These are phyloP conservation scores for Antechinus flavipes DNA, from an alignment of 2,113 vertebrate genomes.

Conservation along the genomic window DNA sequence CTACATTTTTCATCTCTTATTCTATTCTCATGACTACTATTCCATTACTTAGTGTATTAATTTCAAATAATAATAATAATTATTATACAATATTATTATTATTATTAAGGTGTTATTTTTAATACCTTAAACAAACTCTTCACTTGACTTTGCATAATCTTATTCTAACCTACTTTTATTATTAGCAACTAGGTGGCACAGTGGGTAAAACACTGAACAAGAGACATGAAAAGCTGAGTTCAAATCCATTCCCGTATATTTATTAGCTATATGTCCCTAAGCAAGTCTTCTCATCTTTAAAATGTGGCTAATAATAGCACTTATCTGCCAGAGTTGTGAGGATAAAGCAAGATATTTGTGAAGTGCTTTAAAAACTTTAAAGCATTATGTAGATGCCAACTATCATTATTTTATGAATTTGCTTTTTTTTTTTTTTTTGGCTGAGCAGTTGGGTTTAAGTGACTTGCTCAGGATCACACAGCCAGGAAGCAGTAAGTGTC, in stretches of 20 bases:
- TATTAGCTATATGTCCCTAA: background rate
- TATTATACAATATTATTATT: no score
- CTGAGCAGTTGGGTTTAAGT: no score
- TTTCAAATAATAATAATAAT: no score
- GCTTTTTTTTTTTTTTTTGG: background rate
- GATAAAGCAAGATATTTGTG: background rate
- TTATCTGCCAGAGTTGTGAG: background rate
- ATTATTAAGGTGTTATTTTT: no score
- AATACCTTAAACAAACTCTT: background rate
- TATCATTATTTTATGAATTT: background rate
- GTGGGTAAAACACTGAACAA: background rate
- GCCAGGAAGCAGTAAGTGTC: no score
- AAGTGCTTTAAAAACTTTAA: background rate
- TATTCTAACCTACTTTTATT: background rate
- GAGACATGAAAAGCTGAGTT: background rate
- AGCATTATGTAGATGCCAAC: background rate
- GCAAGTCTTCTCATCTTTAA: background rate
- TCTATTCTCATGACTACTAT: background rate
- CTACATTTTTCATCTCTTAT: background rate
- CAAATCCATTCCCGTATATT: background rate
- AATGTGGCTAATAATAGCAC: background rate
- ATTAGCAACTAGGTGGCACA: background rate
- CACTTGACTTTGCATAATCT: background rate
- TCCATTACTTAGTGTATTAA: background rate
- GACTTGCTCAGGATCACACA: no score